Evolutionary conservation across 1,140 invertebrate genomes (phyloP).

Genomic region (Halictus rubicundus): DNA sequence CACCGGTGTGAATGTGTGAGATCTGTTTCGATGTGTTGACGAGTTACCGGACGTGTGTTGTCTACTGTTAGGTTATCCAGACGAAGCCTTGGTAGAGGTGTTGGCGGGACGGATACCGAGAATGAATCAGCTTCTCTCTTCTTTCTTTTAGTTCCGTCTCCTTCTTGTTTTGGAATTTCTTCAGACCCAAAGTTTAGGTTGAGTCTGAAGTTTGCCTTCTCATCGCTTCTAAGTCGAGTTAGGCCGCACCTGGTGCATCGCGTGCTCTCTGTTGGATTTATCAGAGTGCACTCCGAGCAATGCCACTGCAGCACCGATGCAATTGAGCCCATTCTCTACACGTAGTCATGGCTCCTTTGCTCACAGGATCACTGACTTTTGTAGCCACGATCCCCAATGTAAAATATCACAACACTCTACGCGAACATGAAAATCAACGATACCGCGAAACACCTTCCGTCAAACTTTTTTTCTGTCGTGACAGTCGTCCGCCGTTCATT

Average conservation of each 20-base stretch:
- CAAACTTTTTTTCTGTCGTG: constrained; percentile 44
- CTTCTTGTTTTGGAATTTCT: constrained; percentile 19
- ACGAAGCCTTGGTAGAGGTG: constrained; percentile 69
- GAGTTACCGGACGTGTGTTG: constrained; percentile 11
- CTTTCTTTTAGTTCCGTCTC: constrained; percentile 5
- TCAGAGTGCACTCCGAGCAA: constrained; percentile 91
- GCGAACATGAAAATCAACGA: constrained; percentile 52
- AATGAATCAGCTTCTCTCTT: constrained; percentile 52
- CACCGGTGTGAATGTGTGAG: constrained; percentile 35
- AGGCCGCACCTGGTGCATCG: constrained; percentile 90
- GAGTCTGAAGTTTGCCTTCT: constrained; percentile 59
- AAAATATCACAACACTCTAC: constrained; percentile 21
- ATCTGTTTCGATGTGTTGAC: constrained; percentile 25
- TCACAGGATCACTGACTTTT: constrained; percentile 53
- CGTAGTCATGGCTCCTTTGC: constrained; percentile 77
- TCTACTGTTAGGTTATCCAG: constrained; percentile 13
- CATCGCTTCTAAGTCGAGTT: constrained; percentile 74
- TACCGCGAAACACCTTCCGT: constrained; percentile 37
- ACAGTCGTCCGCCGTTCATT: constrained; percentile 74
- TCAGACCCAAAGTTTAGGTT: constrained; percentile 25
- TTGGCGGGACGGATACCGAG: constrained; percentile 72
- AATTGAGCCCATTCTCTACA: constrained; percentile 89
- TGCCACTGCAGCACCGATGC: constrained; percentile 94
- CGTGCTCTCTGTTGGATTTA: constrained; percentile 90
- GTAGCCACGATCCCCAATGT: constrained; percentile 32